Percentiles rank a stretch among this genome's conserved stretches.
These are phyloP conservation scores for Pseudomyrmex concolor DNA, from an alignment of 1,140 invertebrate genomes.

Conservation along the genomic window DNA sequence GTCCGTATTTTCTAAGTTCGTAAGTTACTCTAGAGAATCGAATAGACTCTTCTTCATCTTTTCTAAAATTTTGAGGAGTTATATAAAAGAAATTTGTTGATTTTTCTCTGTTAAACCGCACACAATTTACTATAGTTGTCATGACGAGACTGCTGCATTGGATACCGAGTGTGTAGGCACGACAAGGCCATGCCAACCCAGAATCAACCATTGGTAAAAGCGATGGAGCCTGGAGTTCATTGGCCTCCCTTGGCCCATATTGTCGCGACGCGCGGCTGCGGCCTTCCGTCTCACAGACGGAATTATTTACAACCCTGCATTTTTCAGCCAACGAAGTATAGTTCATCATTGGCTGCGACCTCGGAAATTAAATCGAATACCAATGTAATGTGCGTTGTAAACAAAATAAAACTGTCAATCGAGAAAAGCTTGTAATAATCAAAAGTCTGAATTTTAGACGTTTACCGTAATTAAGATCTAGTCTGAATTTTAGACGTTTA, in stretches of 20 bases:
- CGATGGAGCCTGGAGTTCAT: constrained; percentile 31
- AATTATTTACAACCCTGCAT: constrained; percentile 54
- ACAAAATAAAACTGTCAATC: background rate
- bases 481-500: too few species aligned
- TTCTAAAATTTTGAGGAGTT: too few species aligned
- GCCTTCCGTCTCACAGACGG: constrained; percentile 51
- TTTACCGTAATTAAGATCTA: background rate
- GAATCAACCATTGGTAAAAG: constrained; percentile 27
- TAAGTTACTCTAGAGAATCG: too few species aligned
- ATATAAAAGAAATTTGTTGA: background rate
- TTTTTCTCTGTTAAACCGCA: background rate
- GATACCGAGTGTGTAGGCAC: constrained; percentile 33
- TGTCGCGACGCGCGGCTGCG: constrained; percentile 17
- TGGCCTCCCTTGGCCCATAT: constrained; percentile 58
- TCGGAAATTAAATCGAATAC: constrained; percentile 49
- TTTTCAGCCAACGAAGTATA: constrained; percentile 19
- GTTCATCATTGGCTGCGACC: constrained; percentile 59
- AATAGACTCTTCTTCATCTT: too few species aligned
- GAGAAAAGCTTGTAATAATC: background rate
- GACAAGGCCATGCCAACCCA: constrained; percentile 5
- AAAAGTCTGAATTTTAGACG: constrained; percentile 10
- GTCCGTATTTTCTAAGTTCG: too few species aligned
- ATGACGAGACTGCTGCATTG: background rate
- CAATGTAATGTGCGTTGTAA: background rate
- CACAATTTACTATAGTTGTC: background rate